A percentile compares a stretch with the other conserved stretches of the same genome.
phyloP scores from a whole-genome alignment of 2,113 vertebrate genomes.

The Phalacrocorax brasilianus region DNA sequence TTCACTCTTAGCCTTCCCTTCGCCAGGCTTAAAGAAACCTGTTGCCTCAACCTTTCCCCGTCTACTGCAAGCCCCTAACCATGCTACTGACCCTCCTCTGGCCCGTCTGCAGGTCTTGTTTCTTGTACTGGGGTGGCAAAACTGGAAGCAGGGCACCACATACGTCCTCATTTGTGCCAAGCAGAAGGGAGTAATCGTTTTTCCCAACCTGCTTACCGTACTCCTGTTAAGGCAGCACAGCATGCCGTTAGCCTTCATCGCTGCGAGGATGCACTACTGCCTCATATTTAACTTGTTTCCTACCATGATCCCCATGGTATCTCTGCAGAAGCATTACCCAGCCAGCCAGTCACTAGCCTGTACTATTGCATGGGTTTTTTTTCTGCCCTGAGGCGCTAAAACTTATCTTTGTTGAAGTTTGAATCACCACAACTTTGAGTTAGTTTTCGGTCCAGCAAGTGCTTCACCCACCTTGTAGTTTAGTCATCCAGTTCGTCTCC shows the following conservation, averaged over 20 bases:
- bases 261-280: background rate
- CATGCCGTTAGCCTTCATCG: background rate
- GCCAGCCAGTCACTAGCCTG: background rate
- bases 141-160: background rate
- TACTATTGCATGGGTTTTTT: background rate
- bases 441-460: background rate
- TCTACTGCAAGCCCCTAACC: background rate
- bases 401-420: background rate
- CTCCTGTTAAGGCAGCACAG: background rate
- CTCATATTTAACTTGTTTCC: background rate
- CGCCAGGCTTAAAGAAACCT: background rate
- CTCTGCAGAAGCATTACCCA: background rate
- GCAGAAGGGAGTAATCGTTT: background rate
- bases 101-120: background rate
- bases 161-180: background rate
- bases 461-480: background rate
- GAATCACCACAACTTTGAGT: background rate
- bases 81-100: background rate
- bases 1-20: background rate
- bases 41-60: background rate
- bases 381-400: background rate
- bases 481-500: background rate
- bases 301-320: background rate
- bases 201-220: fast-evolving
- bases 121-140: background rate